Evolutionary conservation across 1,140 invertebrate genomes (phyloP).

Genomic region (Zophobas atratus): DNA sequence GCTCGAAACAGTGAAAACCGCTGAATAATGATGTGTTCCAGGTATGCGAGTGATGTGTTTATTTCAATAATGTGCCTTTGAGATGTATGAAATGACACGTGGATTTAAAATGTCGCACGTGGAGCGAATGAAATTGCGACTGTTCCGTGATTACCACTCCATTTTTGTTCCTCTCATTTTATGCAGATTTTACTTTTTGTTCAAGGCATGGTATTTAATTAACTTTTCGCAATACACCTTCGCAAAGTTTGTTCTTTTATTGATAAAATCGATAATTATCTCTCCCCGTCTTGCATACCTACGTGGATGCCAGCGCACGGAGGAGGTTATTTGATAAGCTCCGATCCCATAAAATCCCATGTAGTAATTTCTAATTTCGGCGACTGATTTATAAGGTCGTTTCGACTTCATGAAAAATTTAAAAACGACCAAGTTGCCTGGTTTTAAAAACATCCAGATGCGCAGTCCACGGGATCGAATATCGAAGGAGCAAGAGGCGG

Average conservation of each 20-base stretch:
- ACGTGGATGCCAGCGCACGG: too few species aligned
- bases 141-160: too few species aligned
- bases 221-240: too few species aligned
- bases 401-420: slow-evolving; percentile 46
- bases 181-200: not conserved
- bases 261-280: too few species aligned
- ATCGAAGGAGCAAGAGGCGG: slow-evolving; percentile 8
- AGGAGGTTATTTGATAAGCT: not conserved
- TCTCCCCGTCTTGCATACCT: too few species aligned
- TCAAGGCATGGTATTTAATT: not conserved
- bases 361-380: slow-evolving; percentile 47
- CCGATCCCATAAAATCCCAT: slow-evolving; percentile 1
- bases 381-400: slow-evolving; percentile 48
- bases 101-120: too few species aligned
- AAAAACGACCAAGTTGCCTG: slow-evolving; percentile 43
- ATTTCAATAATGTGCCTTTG: too few species aligned
- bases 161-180: too few species aligned
- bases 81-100: too few species aligned
- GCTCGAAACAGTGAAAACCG: not conserved
- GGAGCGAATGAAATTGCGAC: too few species aligned
- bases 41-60: slow-evolving; percentile 7
- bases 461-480: slow-evolving; percentile 30
- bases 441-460: slow-evolving; percentile 44
- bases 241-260: too few species aligned
- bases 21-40: not conserved